Conservation (phyloP, 2,797 vertebrate species). For the Orientallactaga sibirica region DNA sequence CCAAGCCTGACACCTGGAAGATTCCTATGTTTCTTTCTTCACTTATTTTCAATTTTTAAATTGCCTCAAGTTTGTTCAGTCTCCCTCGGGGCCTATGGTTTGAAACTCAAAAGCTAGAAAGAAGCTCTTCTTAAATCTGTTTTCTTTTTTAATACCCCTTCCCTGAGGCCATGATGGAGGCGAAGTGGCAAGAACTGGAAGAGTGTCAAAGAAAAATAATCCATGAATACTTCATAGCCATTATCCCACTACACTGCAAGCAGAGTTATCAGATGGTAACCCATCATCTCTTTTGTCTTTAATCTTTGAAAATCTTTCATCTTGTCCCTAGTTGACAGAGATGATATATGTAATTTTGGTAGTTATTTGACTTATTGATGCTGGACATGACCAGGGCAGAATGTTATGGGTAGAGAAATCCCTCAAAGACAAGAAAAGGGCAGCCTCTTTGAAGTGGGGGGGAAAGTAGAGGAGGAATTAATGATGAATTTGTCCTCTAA, state of each 20-base stretch:
- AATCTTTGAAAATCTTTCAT: constrained; percentile 64
- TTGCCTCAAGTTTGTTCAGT: background rate
- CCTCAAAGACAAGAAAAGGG: constrained; percentile 40
- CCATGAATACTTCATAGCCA: constrained; percentile 47
- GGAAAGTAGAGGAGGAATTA: background rate
- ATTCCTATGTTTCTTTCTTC: constrained; percentile 30
- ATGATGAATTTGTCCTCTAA: too few relatives aligned
- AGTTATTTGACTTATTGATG: constrained; percentile 56
- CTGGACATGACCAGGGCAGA: background rate
- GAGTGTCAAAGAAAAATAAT: constrained; percentile 60
- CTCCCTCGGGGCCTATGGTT: constrained; percentile 20
- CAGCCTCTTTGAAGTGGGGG: constrained; percentile 2
- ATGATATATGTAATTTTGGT: constrained; percentile 41
- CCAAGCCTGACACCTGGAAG: background rate
- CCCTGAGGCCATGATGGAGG: constrained; percentile 28
- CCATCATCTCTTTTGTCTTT: constrained; percentile 40
- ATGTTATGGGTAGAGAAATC: constrained; percentile 22
- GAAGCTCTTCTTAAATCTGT: constrained; percentile 29
- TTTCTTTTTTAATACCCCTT: constrained; percentile 50
- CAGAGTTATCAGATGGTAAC: background rate
- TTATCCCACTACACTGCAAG: constrained; percentile 36
- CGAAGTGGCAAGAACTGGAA: background rate
- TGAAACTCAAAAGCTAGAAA: constrained; percentile 64
- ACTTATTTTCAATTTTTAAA: background rate
- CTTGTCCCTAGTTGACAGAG: constrained; percentile 36